Evolutionary conservation across 2,113 vertebrate genomes (phyloP).

Genomic region (cat (Felis catus)): F.catus_Fca126_mat1.0 CM031419.1:27215501-27216000

Average conservation of each 20-base stretch:
- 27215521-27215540: neutral
- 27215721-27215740: conserved; percentile 21
- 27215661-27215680: conserved; percentile 1
- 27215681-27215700: conserved; percentile 35
- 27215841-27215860: neutral
- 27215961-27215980: conserved; percentile 59
- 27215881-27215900: conserved; percentile 53
- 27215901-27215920: conserved; percentile 53
- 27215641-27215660: conserved; percentile 34
- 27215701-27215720: conserved; percentile 17
- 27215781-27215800: conserved; percentile 65
- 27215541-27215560: conserved; percentile 15
- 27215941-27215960: conserved; percentile 65
- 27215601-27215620: neutral
- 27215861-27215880: conserved; percentile 61
- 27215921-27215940: conserved; percentile 58
- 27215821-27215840: conserved; percentile 7
- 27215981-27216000: conserved; percentile 44
- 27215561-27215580: neutral
- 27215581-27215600: neutral
- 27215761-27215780: conserved; percentile 55
- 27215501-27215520: conserved; percentile 32
- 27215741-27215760: conserved; percentile 55
- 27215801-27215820: conserved; percentile 47
- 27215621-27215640: neutral